Evolutionary conservation across 2,113 vertebrate species (phyloP), one percentile per base, ranked within the genome.

Genomic region (Pteropus alecto): DNA sequence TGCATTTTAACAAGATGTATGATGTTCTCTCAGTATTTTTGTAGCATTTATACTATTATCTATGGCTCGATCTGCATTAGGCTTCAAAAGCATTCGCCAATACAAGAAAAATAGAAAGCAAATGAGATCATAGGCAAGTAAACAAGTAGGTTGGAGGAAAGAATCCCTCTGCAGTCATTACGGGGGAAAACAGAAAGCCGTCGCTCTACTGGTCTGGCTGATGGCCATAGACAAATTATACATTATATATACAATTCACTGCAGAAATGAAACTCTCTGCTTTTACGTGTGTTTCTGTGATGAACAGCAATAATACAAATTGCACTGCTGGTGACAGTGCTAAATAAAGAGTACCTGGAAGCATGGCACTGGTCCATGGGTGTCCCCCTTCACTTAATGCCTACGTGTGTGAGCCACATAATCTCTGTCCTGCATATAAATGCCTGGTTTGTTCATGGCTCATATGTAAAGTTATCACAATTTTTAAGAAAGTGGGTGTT

Each of bases 101-200:
- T 90, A 71, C 10, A 68, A 74, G 58, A 74, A 61, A 78, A 79
- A 90, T 0, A 9, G 68, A 78, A 83, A 90, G 54, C 51, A 79
- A 74, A 88, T 41, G 48, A 96, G 60, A 77, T 65, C 63, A 38
- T 46, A 70, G 24, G n/a, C n/a, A 30, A 38, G 46, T 58, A 48
- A 81, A 18, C 13, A 63, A 58, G 38, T 54, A 51, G 30, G 2
- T 26, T 35, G 30, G 26, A 95, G 11, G 51, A 30, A 30, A 63
- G 30, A 16, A 63, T 38, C 24, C 21, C 28, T 77, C 51, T 41
- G 58, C 28, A 33, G 5, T 73, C 81, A 12, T 30, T 48, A 26
- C 7, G 16, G 24, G n/a, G 16, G 35, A 63, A 68, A 56, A 5
- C 0, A 0, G 28, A 22, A 86, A 73, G 35, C 11, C 4, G 4